phyloP scores from a whole-genome alignment of 2,888 invertebrate genomes.

The Nasonovia ribisnigri region DNA sequence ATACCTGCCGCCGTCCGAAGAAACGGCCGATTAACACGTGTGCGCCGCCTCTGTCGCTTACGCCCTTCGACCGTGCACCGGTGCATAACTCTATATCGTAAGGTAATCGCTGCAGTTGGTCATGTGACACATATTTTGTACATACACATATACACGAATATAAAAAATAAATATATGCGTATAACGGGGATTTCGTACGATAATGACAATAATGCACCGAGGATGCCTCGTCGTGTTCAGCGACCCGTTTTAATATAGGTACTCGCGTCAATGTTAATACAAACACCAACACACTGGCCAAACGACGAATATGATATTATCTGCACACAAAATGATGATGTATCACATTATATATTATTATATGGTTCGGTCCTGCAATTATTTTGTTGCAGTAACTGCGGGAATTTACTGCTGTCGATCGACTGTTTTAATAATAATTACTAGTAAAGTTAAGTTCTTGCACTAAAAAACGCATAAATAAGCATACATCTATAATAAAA shows the following conservation, averaged over 20 bases:
- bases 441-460: too few relatives aligned
- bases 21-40: slow-evolving; percentile 4
- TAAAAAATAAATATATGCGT: neutral
- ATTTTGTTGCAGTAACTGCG: neutral
- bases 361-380: neutral
- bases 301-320: neutral
- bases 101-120: neutral
- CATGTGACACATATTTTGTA: neutral
- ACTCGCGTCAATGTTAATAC: neutral
- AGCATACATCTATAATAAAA: too few relatives aligned
- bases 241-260: neutral
- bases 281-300: neutral
- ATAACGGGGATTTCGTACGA: neutral
- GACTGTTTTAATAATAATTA: neutral
- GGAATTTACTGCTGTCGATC: neutral
- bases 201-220: neutral
- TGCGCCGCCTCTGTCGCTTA: neutral
- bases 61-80: neutral
- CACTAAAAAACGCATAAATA: too few relatives aligned
- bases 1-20: neutral
- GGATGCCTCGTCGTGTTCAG: neutral
- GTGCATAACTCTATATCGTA: neutral
- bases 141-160: neutral
- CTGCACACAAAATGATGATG: neutral
- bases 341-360: neutral